Evolutionary conservation across 2,888 invertebrate genomes (phyloP), one percentile per base, ranked within the genome.

Genomic region (Cancer borealis): DNA sequence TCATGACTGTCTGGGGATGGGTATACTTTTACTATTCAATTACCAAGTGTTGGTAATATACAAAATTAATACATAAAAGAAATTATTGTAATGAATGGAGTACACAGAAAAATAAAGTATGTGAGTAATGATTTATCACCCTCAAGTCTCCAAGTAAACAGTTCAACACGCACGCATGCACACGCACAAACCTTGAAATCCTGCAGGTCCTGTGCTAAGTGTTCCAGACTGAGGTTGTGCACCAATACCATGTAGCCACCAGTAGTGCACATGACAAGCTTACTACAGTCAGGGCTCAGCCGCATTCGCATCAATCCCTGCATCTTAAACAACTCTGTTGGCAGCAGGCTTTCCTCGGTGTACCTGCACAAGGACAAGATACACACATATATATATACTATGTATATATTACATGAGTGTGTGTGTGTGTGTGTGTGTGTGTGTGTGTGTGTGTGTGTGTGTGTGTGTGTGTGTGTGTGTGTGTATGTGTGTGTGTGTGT

Each of bases 231-330:
- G 95, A 99, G 97, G 96, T 99, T 97, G 96, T 99, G 99, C 95
- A 99, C 98, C 73, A 99, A 97, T 96, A 99, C 98, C 93, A 99
- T 97, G 96, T 98, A 98, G 10, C 99, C 99, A 49, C 98, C 98
- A 0, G 98, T 98, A 0, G 99, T 99, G 96, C 98, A 98, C 96
- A 99, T 98, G 39, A 99, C 97, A 97, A 99, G 98, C 97, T 99
- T 98, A 88, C 97, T 97, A 0, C 98, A 98, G 96, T 99, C 98
- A 0, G 99, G 98, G 5, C 98, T 98, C 96, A 99, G 97, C 95
- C 98, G 97, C 96, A 98, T 99, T 93, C 99, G 97, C 98, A 98
- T 98, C 96, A 98, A 96, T 17, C 98, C 98, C 95, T 98, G 98
- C 94, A 98, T 98, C 96, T 98, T 98, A 96, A 99, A 99, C 17